A percentile compares a stretch with the other conserved stretches of the same genome.
These are phyloP conservation scores for Gymnopithys bicolor DNA, from an alignment of 2,797 vertebrate species.

Conservation along the genomic window DNA sequence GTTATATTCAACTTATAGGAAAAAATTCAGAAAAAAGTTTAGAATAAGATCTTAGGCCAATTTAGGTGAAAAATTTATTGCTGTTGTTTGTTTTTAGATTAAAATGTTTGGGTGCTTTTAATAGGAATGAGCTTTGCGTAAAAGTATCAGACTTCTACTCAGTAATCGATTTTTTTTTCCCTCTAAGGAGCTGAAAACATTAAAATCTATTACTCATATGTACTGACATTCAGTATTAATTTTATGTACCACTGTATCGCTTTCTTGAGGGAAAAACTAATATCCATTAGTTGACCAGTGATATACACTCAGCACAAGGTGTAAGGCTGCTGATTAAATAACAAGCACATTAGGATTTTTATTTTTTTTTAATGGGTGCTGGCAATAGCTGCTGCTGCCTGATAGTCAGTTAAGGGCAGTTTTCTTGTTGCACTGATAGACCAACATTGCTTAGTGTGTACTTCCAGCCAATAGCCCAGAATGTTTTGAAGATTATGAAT, in stretches of 20 bases:
- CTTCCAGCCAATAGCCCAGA: neutral
- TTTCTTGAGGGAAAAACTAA: conserved; percentile 30
- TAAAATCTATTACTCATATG: conserved; percentile 19
- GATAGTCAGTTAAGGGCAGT: neutral
- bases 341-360: neutral
- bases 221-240: conserved; percentile 23
- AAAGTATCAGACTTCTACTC: neutral
- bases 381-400: neutral
- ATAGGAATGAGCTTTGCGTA: neutral
- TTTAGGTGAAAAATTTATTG: neutral
- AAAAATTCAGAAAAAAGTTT: neutral
- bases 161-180: neutral
- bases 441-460: neutral
- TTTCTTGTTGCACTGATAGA: neutral
- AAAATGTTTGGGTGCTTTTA: neutral
- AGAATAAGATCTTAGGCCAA: neutral
- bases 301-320: neutral
- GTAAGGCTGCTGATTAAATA: conserved; percentile 10
- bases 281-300: conserved; percentile 2
- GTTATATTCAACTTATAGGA: neutral
- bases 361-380: neutral
- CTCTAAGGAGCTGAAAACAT: neutral
- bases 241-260: neutral
- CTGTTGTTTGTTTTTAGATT: neutral
- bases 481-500: neutral